Conservation (phyloP, 2,113 vertebrate genomes). For the Halichoerus grypus region DNA sequence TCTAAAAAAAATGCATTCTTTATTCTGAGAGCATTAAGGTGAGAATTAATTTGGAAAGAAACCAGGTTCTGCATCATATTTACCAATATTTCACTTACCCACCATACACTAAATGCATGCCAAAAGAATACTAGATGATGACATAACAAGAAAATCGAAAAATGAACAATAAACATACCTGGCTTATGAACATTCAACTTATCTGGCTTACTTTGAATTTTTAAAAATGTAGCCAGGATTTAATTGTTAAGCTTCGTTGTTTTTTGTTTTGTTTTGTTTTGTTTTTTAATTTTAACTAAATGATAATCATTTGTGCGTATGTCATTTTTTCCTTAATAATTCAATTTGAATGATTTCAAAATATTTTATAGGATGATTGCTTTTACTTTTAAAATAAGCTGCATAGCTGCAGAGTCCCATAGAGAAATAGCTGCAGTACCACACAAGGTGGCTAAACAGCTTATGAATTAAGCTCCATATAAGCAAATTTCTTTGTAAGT, state of each 20-base stretch:
- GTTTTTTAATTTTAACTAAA: slow-evolving; percentile 67
- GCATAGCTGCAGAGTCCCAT: slow-evolving; percentile 76
- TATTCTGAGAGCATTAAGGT: slow-evolving; percentile 17
- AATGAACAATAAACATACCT: slow-evolving; percentile 39
- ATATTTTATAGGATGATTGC: slow-evolving; percentile 76
- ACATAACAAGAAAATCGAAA: slow-evolving; percentile 86
- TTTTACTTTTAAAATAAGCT: slow-evolving; percentile 86
- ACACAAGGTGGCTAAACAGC: slow-evolving; percentile 90
- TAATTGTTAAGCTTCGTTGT: not conserved
- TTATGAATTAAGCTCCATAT: slow-evolving; percentile 91
- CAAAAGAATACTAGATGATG: slow-evolving; percentile 83
- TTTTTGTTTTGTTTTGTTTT: not conserved
- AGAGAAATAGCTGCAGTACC: slow-evolving; percentile 83
- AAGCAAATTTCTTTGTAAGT: slow-evolving; percentile 92
- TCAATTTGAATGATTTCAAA: slow-evolving; percentile 80
- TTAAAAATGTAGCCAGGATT: not conserved
- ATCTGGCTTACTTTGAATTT: not conserved
- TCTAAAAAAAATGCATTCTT: slow-evolving; percentile 81
- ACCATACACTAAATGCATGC: slow-evolving; percentile 71
- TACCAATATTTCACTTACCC: slow-evolving; percentile 79
- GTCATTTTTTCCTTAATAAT: slow-evolving; percentile 79
- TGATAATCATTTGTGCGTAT: slow-evolving; percentile 80
- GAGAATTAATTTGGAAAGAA: slow-evolving; percentile 48
- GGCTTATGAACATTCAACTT: not conserved
- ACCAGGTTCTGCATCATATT: not conserved